Conservation (phyloP, 2,113 vertebrate species). For the Ammodramus savannarum region DNA sequence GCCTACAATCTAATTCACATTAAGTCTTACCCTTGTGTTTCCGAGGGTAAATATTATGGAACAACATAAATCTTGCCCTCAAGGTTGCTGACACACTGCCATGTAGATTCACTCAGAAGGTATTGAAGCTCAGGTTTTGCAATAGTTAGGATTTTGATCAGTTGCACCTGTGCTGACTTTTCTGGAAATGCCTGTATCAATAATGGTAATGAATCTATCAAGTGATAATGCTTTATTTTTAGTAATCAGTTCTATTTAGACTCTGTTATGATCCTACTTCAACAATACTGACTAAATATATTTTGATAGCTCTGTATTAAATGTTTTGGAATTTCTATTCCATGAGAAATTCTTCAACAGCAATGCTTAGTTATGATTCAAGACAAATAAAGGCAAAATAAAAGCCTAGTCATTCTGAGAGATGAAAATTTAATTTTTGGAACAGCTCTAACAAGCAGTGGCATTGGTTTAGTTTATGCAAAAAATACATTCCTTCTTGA, state of each 20-base stretch:
- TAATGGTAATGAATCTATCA: background rate
- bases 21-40: background rate
- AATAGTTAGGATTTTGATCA: background rate
- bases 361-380: background rate
- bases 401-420: background rate
- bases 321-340: background rate
- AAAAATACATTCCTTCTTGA: background rate
- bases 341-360: background rate
- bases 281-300: background rate
- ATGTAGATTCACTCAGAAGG: background rate
- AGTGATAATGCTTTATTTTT: background rate
- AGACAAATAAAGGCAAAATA: background rate
- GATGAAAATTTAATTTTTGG: background rate
- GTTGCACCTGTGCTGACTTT: background rate
- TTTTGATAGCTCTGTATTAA: background rate
- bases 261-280: background rate
- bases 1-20: background rate
- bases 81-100: accelerated
- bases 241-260: background rate
- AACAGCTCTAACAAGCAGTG: background rate
- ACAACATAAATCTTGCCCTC: background rate
- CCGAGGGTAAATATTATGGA: background rate
- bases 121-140: background rate
- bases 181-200: background rate
- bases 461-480: background rate